Base-by-base conservation (phyloP, 2,797 vertebrate genomes). In the Sebastes paucispinis region DNA sequence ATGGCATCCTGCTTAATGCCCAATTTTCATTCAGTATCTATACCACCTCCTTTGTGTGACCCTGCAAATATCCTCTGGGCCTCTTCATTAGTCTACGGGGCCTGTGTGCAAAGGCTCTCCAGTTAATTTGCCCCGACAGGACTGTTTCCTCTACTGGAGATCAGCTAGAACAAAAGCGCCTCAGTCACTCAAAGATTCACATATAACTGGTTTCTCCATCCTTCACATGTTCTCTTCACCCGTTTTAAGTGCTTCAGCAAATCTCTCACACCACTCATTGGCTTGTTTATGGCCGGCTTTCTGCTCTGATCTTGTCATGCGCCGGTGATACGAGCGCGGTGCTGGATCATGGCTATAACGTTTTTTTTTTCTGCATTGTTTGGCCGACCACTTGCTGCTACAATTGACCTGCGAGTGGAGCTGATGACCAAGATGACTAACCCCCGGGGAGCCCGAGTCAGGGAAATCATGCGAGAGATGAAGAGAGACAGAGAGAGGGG, bases 31-130 rank as follows among this genome's bases (percentile, higher is more conserved):
- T 76, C 87, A 71, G 87, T 81, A 86, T 94, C 92, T 87, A 86
- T 84, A 90, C 89, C 87, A 94, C 89, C 90, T 95, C 92, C 94
- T 94, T 94, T 91, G 94, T 94, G 93, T 94, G 93, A 95, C 93
- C 96, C 94, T 92, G 92, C 92, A 96, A 95, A 96, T 95, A 95
- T 95, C 96, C 95, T 94, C 95, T 94, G 93, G 95, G 94, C 93
- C 91, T 94, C 93, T 95, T 95, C 94, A 96, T 96, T 95, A 95
- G 93, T 90, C 88, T 77, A 81, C 74, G 81, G 88, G 93, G 89
- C 89, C 92, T 91, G 92, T 85, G 90, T 91, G 92, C 89, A 92
- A 91, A 89, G 91, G 86, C 92, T 93, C 93, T 91, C 89, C 75
- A 91, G 92, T 93, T 95, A 94, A 96, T 96, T 96, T 95, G 93